A percentile compares a stretch with the other conserved stretches of the same genome.
phyloP scores from a whole-genome alignment of 2,888 invertebrate genomes.

The Cheilosia variabilis region DNA sequence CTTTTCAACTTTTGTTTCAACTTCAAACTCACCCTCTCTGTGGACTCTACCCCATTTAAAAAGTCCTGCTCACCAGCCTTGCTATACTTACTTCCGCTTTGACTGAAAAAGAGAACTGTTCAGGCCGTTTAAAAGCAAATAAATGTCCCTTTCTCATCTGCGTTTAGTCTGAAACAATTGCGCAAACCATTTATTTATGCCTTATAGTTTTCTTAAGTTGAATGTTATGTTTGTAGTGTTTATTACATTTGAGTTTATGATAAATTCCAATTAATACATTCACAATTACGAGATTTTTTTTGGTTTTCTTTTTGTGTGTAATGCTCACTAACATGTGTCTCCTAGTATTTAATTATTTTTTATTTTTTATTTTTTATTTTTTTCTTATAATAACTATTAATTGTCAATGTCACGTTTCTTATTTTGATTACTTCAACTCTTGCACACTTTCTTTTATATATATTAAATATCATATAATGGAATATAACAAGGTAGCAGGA shows the following conservation, averaged over 20 bases:
- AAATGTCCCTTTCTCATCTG: slow-evolving; percentile 13
- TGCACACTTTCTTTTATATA: slow-evolving; percentile 13
- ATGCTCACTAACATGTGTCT: slow-evolving; percentile 40
- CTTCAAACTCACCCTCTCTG: no score
- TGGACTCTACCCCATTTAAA: no score
- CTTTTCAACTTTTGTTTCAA: no score
- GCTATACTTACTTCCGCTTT: no score
- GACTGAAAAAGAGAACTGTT: no score
- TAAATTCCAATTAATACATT: slow-evolving; percentile 51
- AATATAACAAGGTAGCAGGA: slow-evolving; percentile 62
- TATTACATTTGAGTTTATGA: slow-evolving; percentile 38
- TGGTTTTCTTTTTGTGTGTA: neutral
- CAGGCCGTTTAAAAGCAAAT: neutral
- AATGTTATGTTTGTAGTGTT: slow-evolving; percentile 13
- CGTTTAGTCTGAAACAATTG: slow-evolving; percentile 44
- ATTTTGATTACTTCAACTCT: slow-evolving; percentile 22
- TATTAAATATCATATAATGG: slow-evolving; percentile 41
- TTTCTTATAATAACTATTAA: slow-evolving; percentile 55
- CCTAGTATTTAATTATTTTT: neutral
- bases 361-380: slow-evolving; percentile 6
- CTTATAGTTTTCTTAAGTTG: slow-evolving; percentile 29
- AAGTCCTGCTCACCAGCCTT: no score
- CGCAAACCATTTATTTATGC: slow-evolving; percentile 59
- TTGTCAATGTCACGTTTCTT: slow-evolving; percentile 68
- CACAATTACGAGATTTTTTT: slow-evolving; percentile 54